Percentiles rank a stretch among this genome's conserved stretches.
phyloP scores from a whole-genome alignment of 2,888 invertebrate species.

The Apodemia zela region DNA sequence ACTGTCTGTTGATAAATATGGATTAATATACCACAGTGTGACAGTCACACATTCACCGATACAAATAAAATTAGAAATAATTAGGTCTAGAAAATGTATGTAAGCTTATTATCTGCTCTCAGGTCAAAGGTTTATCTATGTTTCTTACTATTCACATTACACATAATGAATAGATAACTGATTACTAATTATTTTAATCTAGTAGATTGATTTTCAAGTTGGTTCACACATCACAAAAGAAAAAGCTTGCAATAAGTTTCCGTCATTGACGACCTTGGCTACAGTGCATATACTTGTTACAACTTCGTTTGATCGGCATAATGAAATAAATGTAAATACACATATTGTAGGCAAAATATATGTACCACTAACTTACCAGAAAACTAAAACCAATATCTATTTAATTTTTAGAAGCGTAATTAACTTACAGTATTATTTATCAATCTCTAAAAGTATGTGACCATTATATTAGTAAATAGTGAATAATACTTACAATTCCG shows the following conservation, averaged over 20 bases:
- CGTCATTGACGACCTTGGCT: conserved; percentile 40
- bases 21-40: no score
- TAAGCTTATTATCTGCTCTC: not conserved
- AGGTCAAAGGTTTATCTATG: conserved; percentile 29
- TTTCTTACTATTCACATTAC: conserved; percentile 17
- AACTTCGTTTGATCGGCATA: conserved; percentile 17
- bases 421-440: not conserved
- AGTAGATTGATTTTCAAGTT: conserved; percentile 1
- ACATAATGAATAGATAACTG: not conserved
- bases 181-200: not conserved
- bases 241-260: conserved; percentile 22
- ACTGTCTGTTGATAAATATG: no score
- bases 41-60: no score
- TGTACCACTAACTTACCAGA: not conserved
- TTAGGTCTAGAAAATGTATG: no score
- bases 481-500: conserved; percentile 54
- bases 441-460: not conserved
- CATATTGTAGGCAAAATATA: not conserved
- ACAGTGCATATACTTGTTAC: conserved; percentile 17
- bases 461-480: conserved; percentile 8
- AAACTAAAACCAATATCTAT: not conserved
- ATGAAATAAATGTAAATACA: conserved; percentile 17
- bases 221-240: not conserved
- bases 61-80: no score
- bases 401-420: not conserved